Base-by-base conservation (phyloP, 2,113 vertebrate species). In the Lepus timidus region DNA sequence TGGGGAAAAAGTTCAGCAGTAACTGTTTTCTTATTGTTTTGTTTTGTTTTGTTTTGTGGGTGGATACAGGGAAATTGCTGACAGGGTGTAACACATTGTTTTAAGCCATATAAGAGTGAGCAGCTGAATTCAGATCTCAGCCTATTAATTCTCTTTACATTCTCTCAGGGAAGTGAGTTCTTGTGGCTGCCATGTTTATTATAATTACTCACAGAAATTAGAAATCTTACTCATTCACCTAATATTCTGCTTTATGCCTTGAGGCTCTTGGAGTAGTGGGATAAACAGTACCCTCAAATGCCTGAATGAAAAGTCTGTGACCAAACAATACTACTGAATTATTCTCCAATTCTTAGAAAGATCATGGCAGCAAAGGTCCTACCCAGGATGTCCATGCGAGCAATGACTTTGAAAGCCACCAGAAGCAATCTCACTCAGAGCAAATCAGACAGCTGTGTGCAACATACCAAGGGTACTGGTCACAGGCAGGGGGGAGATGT, bases 401-500 rank as follows among this genome's bases (percentile, higher is more conserved):
- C 36, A 39, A 14, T 12, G 14, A 23, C 36, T 5, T 0, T 6
- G n/a, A 8, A 19, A 1, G 13, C 22, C 55, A n/a, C 39, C 39
- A 31, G 44, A 39, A 64, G 61, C 14, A 51, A 51, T 11, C 13
- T n/a, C 23, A 25, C 2, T 23, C 44, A 33, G 51, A n/a, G 62
- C 6, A 78, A 82, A 61, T 6, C 44, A 79, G 20, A 22, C 20
- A 13, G n/a, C 20, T 6, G 1, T 9, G 14, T 27, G 17, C 11
- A 4, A 19, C 22, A 11, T 16, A 0, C 6, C 4, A 61, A 9
- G 33, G 58, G 8, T 8, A 4, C 0, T 19, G 23, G 52, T n/a
- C 29, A 14, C 33, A 13, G n/a, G 9, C 31, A 73, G 13, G 36
- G 76, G 9, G 17, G 49, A 2, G 6, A 1, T 0, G 7, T 5